A percentile compares a stretch with the other conserved stretches of the same genome.
Evolutionary conservation across 1,140 invertebrate genomes (phyloP).

Genomic region (Capitella teleta): DNA sequence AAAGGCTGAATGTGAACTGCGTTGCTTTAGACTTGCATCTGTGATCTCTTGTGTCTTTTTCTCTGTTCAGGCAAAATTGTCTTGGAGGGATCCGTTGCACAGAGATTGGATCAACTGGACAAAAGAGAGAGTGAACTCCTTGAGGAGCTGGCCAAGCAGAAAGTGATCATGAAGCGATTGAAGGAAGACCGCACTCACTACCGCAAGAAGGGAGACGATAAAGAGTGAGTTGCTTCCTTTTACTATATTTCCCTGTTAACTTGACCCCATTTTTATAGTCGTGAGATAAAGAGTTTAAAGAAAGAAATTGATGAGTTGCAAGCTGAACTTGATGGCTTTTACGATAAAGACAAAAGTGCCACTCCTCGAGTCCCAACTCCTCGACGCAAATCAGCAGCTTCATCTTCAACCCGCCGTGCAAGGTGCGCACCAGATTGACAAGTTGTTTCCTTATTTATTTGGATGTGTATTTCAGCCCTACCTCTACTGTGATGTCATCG

Average conservation of each 20-base stretch:
- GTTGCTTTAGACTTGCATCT: no score
- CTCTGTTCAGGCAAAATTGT: constrained; percentile 25
- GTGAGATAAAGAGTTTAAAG: constrained; percentile 12
- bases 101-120: constrained; percentile 34
- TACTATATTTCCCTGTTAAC: neutral
- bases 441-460: no score
- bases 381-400: constrained; percentile 2
- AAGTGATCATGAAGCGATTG: constrained; percentile 19
- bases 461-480: no score
- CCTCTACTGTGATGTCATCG: no score
- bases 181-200: constrained; percentile 24
- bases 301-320: constrained; percentile 13
- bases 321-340: constrained; percentile 10
- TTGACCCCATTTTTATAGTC: neutral
- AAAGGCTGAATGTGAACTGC: no score
- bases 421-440: no score
- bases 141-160: constrained; percentile 26
- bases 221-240: constrained; percentile 17
- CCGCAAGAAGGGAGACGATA: constrained; percentile 20
- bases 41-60: no score
- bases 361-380: constrained; percentile 3
- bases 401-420: no score
- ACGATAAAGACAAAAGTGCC: constrained; percentile 6
- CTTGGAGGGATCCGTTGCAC: constrained; percentile 25
- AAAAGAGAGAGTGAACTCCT: constrained; percentile 35